Evolutionary conservation across 2,888 invertebrate species (phyloP).

Genomic region (Glaucopsyche alexis): DNA sequence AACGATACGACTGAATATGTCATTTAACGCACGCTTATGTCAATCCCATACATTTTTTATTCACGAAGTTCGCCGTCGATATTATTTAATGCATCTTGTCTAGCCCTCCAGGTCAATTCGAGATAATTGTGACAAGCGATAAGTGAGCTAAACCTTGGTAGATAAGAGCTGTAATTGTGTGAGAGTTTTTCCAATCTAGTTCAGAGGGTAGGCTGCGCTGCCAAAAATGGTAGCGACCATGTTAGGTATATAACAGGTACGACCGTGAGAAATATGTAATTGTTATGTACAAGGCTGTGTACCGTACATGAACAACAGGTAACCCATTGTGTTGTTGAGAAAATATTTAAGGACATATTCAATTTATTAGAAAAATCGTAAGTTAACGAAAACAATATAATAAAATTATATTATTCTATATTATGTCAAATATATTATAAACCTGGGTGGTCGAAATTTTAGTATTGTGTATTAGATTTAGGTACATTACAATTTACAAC

Average conservation of each 20-base stretch:
- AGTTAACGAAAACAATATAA: neutral
- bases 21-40: too few species aligned
- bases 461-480: neutral
- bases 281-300: slow-evolving; percentile 39
- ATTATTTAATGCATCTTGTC: too few species aligned
- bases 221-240: slow-evolving; percentile 54
- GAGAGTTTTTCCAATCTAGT: slow-evolving; percentile 21
- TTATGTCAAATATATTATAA: neutral
- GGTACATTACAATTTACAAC: too few species aligned
- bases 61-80: too few species aligned
- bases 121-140: slow-evolving; percentile 16
- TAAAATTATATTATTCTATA: neutral
- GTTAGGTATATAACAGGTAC: slow-evolving; percentile 40
- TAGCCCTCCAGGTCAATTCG: slow-evolving; percentile 13
- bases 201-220: slow-evolving; percentile 37
- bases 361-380: neutral
- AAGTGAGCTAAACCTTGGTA: neutral
- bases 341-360: slow-evolving; percentile 26
- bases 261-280: slow-evolving; percentile 50
- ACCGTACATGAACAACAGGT: neutral
- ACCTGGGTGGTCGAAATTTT: neutral
- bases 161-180: slow-evolving; percentile 21
- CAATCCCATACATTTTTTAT: too few species aligned
- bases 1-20: too few species aligned
- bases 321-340: slow-evolving; percentile 25